Evolutionary conservation across 2,888 invertebrate genomes (phyloP).

Genomic region (Macaria notata): DNA sequence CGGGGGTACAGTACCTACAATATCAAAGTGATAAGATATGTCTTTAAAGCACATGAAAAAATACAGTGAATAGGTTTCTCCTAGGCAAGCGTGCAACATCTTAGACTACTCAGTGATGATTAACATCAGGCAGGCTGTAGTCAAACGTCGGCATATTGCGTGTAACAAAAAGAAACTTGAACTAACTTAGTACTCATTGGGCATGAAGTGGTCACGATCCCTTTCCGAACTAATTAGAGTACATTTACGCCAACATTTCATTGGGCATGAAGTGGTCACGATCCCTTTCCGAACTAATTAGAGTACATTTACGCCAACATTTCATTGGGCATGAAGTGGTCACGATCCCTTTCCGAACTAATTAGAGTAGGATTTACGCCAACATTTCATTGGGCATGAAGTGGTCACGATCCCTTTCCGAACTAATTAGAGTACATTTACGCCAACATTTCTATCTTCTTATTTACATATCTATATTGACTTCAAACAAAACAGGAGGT

Average conservation of each 20-base stretch:
- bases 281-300: not conserved
- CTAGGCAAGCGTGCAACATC: too few species aligned
- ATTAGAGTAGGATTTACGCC: too few species aligned
- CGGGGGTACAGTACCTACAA: too few species aligned
- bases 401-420: not conserved
- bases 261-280: not conserved
- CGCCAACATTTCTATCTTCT: not conserved
- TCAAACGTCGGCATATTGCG: too few species aligned
- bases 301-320: not conserved
- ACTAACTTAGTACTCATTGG: not conserved
- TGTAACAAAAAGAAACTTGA: too few species aligned
- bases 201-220: not conserved
- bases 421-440: not conserved
- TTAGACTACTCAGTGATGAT: too few species aligned
- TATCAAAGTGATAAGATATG: too few species aligned
- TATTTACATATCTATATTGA: not conserved
- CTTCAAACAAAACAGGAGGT: not conserved
- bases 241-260: not conserved
- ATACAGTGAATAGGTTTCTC: too few species aligned
- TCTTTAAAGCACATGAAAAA: too few species aligned
- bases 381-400: not conserved
- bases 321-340: not conserved
- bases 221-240: not conserved
- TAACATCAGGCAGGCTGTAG: too few species aligned
- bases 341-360: not conserved